Conservation (phyloP, 2,113 vertebrate genomes). For the Myiopsitta monachus region DNA sequence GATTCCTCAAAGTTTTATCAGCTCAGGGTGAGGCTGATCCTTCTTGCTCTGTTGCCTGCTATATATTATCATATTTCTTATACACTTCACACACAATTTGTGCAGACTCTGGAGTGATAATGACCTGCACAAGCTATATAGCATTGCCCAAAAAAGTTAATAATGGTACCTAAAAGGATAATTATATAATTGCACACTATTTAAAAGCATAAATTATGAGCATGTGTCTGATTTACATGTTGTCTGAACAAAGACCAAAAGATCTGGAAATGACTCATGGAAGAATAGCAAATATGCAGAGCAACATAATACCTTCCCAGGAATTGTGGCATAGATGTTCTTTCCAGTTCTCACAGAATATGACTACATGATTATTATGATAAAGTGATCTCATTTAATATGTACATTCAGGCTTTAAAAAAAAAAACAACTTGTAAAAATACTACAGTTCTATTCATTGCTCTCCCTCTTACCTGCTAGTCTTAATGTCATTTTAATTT, state of each 20-base stretch:
- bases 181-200: slow-evolving; percentile 32
- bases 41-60: neutral
- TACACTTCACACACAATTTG: neutral
- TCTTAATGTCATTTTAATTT: neutral
- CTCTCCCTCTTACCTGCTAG: fast-evolving
- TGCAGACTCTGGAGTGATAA: slow-evolving; percentile 37
- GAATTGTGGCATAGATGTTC: neutral
- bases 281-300: neutral
- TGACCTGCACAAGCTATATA: slow-evolving; percentile 8
- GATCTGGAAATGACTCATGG: neutral
- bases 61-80: neutral
- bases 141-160: slow-evolving; percentile 39
- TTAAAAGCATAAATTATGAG: slow-evolving; percentile 39
- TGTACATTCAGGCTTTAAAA: neutral
- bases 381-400: neutral
- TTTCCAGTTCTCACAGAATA: neutral
- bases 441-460: neutral
- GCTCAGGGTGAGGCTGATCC: neutral
- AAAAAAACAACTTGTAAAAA: neutral
- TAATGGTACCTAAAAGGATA: slow-evolving; percentile 34
- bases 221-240: neutral
- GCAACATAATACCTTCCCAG: neutral
- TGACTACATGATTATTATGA: neutral
- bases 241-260: slow-evolving; percentile 8
- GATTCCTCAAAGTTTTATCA: neutral